Conservation (phyloP, 2,113 vertebrate species). For the Propithecus coquereli region DNA sequence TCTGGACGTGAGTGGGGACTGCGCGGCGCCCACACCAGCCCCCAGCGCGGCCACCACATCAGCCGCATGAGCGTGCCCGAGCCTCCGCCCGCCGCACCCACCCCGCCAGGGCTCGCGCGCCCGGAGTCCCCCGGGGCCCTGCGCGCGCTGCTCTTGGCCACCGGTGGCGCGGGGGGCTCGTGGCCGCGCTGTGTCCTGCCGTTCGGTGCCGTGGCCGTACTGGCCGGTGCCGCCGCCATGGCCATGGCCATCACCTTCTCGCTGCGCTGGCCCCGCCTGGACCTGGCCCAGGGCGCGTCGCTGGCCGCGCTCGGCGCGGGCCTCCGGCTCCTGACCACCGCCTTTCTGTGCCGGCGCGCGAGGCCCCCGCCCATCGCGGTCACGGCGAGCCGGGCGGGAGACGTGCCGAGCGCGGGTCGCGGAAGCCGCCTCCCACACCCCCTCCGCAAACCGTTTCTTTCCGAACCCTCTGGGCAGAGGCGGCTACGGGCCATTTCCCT, state of each 20-base stretch:
- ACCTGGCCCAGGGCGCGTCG: conserved; percentile 89
- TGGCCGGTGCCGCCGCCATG: conserved; percentile 89
- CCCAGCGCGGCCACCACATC: not conserved
- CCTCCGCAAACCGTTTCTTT: not conserved
- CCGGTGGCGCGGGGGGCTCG: conserved; percentile 91
- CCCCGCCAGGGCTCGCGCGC: conserved; percentile 73
- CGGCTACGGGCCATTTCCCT: not conserved
- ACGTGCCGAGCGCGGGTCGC: not conserved
- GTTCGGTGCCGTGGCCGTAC: conserved; percentile 92
- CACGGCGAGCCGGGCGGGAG: not conserved
- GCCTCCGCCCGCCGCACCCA: conserved; percentile 58
- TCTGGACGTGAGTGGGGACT: not conserved
- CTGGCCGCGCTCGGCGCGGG: conserved; percentile 88
- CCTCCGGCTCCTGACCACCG: conserved; percentile 85
- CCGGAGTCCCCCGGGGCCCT: conserved; percentile 87
- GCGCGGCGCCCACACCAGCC: not conserved
- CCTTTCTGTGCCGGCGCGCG: conserved; percentile 88
- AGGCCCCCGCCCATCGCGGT: not conserved
- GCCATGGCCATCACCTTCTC: conserved; percentile 93
- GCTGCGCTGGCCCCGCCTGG: conserved; percentile 89
- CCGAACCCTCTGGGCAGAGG: not conserved
- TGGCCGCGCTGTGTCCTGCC: conserved; percentile 95
- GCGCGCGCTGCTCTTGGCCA: conserved; percentile 90
- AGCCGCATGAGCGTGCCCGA: not conserved
- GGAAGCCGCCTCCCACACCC: not conserved